Base-by-base conservation (phyloP, 1,140 invertebrate genomes). In the Pantala flavescens region DNA sequence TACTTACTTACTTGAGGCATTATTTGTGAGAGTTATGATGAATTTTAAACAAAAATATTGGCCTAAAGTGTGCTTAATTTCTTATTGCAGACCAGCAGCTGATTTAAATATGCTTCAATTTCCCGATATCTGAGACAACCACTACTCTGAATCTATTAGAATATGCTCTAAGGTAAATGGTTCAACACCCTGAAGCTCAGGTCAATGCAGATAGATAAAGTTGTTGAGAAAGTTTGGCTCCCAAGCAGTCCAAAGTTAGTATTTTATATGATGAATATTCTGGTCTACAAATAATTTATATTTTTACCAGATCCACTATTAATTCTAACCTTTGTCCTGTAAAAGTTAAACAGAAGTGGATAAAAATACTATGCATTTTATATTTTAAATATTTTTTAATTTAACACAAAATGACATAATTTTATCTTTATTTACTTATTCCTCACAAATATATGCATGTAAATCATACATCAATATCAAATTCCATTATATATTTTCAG, bases 121-220 rank as follows among this genome's bases (percentile, higher is more conserved):
- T 92, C 49, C 87, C 92, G 42, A 84, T 90, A 79, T 90, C 89
- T 73, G 90, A 90, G 7, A 85, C 88, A 5, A 89, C 91, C 79
- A 90, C 90, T 0, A 90, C 90, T 0, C 87, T 85, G 70, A 90
- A 88, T 76, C 88, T 88, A 0, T 80, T 90, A 10, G 83, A 85
- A 0, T 88, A 87, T 78, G 83, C 86, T 23, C 81, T 93, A 23
- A 83, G 90, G 0, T 86, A 88, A 76, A 81, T 94, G 24, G 85
- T 90, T 0, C 80, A 86, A 70, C 81, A 93, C 82, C 86, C 87
- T 10, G 82, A 90, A 11, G 84, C 93, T 55, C 88, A 93, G 78
- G 81, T 82, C 63, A 83, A 84, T 74, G 80, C 94, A 95, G 81
- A 83, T 96, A 5, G 87, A 93, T 75, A 77, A 79, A 12, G 85